Base-by-base conservation (phyloP, 2,797 vertebrate genomes). In the Columba guinea region DNA sequence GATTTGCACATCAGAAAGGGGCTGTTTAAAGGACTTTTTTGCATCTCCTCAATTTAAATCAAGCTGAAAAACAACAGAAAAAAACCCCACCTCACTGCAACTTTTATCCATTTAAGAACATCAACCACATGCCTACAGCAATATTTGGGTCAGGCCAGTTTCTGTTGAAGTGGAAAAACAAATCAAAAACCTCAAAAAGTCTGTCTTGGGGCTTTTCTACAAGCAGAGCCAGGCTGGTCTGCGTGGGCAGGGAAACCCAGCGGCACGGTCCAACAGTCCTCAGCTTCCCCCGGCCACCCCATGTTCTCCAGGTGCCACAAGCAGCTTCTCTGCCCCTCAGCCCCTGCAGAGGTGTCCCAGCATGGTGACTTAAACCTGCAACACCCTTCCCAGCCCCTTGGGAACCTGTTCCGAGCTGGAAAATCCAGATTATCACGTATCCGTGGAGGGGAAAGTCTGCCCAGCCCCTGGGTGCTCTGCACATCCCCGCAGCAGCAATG, bases 341-440 rank as follows among this genome's bases (percentile, higher is more conserved):
- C n/a, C 69, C 74, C 77, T 68, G 37, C 77, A 56, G 76, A 59
- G 76, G 7, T 81, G 70, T 71, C 76, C 70, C 70, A 23, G 70
- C 39, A 19, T 0, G 14, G 53, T 56, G 65, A 17, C 46, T 32
- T 20, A 32, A 55, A 71, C 46, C 78, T 53, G 74, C 60, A 88
- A 21, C 2, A 0, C 81, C 84, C 67, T 87, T 87, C 81, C 62
- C 78, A 69, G 74, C 74, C 74, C 84, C 77, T 78, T 7, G 21
- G 89, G 67, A 93, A 69, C 81, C 87, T 26, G 70, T n/a, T 70
- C 73, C 2, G 6, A 93, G 11, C 91, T 92, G 93, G 94, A 95
- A 95, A 96, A 93, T 64, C 93, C 91, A 89, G 91, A 79, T 91
- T 84, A 84, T 91, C 85, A 15, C 1, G 22, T 60, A 64, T 17